Evolutionary conservation across 2,797 vertebrate genomes (phyloP).

Genomic region (Mallotus villosus): DNA sequence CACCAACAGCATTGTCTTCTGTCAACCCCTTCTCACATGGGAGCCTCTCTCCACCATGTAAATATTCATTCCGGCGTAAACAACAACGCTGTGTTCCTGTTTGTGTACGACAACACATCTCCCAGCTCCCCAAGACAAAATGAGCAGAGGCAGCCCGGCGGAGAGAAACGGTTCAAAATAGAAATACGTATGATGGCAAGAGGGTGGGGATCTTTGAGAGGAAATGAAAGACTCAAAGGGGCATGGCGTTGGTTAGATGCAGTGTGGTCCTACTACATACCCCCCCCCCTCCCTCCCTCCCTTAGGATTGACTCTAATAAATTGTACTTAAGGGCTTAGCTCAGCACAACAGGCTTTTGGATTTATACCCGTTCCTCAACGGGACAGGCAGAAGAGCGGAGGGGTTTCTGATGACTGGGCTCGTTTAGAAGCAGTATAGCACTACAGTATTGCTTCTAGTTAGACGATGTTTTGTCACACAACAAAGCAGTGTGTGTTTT

Average conservation of each 20-base stretch:
- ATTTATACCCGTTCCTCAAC: conserved; percentile 39
- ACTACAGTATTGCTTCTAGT: conserved; percentile 30
- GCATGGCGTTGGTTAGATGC: conserved; percentile 14
- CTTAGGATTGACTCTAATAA: conserved; percentile 40
- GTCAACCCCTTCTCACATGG: too few species aligned
- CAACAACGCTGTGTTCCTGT: conserved; percentile 30
- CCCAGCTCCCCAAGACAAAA: conserved; percentile 27
- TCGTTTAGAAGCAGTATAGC: conserved; percentile 27
- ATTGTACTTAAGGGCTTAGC: conserved; percentile 45
- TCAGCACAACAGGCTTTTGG: conserved; percentile 46
- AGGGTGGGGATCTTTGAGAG: not conserved
- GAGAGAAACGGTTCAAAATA: conserved; percentile 27
- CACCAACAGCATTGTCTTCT: not conserved
- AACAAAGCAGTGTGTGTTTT: not conserved
- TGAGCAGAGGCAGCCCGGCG: conserved; percentile 10
- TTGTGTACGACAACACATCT: conserved; percentile 34
- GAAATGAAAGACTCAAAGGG: conserved; percentile 36
- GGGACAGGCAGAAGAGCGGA: conserved; percentile 22
- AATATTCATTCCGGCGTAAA: conserved; percentile 19
- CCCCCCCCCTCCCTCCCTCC: not conserved
- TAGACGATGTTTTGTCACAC: not conserved
- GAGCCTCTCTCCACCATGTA: too few species aligned
- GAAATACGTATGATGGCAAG: conserved; percentile 33
- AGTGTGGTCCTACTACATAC: too few species aligned
- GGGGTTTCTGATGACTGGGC: conserved; percentile 40